Percentiles rank a stretch among this genome's conserved stretches.
phyloP scores from a whole-genome alignment of 2,888 invertebrate species.

The Thymelicus acteon region DNA sequence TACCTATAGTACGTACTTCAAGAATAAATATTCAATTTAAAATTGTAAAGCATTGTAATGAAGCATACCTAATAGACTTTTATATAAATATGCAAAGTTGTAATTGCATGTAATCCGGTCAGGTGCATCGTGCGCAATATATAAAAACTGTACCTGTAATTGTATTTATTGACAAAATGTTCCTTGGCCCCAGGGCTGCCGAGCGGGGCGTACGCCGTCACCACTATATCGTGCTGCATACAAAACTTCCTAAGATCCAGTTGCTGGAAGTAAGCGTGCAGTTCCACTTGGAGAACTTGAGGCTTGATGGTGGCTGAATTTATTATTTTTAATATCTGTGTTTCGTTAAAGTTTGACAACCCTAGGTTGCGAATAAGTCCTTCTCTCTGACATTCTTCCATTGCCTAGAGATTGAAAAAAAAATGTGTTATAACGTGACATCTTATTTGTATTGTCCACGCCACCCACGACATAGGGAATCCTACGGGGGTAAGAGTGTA shows the following conservation, averaged over 20 bases:
- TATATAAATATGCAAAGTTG: not conserved
- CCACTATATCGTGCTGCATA: constrained; percentile 83
- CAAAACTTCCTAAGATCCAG: constrained; percentile 86
- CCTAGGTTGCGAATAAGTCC: constrained; percentile 90
- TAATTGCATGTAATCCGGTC: constrained; percentile 37
- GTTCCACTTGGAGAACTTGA: constrained; percentile 89
- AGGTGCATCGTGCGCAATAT: not conserved
- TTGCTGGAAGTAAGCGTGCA: constrained; percentile 92
- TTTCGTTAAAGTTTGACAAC: constrained; percentile 90
- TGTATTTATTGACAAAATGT: constrained; percentile 86
- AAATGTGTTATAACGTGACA: not conserved
- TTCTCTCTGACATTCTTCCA: constrained; percentile 88
- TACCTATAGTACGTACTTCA: too few species aligned
- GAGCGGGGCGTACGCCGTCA: constrained; percentile 90
- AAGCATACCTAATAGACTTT: too few species aligned
- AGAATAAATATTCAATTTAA: too few species aligned
- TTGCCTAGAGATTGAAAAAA: constrained; percentile 73
- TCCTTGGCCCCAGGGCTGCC: constrained; percentile 89
- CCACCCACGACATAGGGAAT: too few species aligned
- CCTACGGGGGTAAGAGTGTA: too few species aligned
- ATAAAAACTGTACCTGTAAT: constrained; percentile 74
- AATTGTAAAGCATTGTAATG: too few species aligned
- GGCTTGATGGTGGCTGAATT: constrained; percentile 87
- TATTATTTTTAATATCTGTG: constrained; percentile 87
- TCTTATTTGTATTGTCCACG: not conserved